Base-by-base conservation (phyloP, 1,140 invertebrate species). In the Diachasma alloeum region DNA sequence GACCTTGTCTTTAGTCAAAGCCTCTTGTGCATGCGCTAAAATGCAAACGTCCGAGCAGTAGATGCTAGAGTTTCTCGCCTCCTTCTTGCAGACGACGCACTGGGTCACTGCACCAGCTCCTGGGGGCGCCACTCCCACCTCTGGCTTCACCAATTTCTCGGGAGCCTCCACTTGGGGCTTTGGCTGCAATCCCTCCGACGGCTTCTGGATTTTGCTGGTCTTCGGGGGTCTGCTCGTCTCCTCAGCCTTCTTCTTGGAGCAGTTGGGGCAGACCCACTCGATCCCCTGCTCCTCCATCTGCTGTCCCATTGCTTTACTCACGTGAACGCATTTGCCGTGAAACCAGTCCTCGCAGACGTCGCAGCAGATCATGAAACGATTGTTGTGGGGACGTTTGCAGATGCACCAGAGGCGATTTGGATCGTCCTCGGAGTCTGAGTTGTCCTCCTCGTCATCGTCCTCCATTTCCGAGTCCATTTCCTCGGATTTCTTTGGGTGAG, bases 331-430 rank as follows among this genome's bases (percentile, higher is more conserved):
- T 83, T 95, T 96, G 8, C 97, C 97, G 88, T 99, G 98, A 85
- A 97, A 99, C 97, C 97, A 99, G 83, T 98, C 97, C 86, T 98
- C 95, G 88, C 97, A 99, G 0, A 93, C 92, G 88, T 99, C 98
- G 87, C 98, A 99, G 85, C 96, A 97, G 84, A 99, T 99, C 98
- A 99, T 99, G 87, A 99, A 99, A 37, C 97, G 92, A 89, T 98
- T 97, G 83, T 97, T 97, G 86, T 99, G 97, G 0, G 97, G 97
- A 83, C 97, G 95, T 82, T 95, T 94, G 86, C 97, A 99, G 83
- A 98, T 96, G 87, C 97, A 99, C 97, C 97, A 99, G 24, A 98
- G 90, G 88, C 95, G 94, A 80, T 97, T 94, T 4, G 97, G 97
- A 92, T 98, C 97, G 90, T 98, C 97, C 88, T 98, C 96, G 13